Percentiles rank a stretch among this genome's conserved stretches.
These are phyloP conservation scores for Oreocharis arfaki DNA, from an alignment of 2,113 vertebrate genomes.

Conservation along the genomic window DNA sequence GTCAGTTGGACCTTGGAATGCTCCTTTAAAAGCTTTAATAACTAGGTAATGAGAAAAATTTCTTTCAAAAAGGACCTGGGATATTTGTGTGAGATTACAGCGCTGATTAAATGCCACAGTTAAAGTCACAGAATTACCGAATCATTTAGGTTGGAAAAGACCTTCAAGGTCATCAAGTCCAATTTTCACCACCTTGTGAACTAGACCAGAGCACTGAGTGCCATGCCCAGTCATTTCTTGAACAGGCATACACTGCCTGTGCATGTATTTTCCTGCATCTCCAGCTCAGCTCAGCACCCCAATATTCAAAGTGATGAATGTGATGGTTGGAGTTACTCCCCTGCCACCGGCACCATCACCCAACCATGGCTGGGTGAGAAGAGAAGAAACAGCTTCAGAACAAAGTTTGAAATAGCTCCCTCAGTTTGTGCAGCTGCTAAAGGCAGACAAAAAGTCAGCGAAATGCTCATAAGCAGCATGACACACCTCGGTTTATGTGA, in stretches of 20 bases:
- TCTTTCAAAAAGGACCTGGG: not conserved
- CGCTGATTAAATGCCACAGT: not conserved
- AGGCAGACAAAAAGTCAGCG: not conserved
- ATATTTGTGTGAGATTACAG: not conserved
- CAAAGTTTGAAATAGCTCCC: not conserved
- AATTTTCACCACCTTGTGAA: not conserved
- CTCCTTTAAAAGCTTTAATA: not conserved
- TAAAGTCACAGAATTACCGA: not conserved
- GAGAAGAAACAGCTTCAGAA: not conserved
- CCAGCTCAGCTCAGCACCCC: not conserved
- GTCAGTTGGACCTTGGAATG: not conserved
- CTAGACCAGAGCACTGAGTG: not conserved
- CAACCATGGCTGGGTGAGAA: fast-evolving
- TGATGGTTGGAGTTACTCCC: not conserved
- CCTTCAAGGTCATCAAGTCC: not conserved
- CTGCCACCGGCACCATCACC: fast-evolving
- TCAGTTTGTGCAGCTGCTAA: not conserved
- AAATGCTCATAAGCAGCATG: fast-evolving
- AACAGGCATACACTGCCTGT: not conserved
- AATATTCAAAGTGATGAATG: not conserved
- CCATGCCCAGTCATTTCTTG: not conserved
- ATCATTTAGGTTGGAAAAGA: not conserved
- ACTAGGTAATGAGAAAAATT: not conserved
- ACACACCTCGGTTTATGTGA: not conserved
- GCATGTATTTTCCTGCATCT: not conserved